Conservation (phyloP, 2,888 invertebrate species). For the Cyrtodaria siliqua region DNA sequence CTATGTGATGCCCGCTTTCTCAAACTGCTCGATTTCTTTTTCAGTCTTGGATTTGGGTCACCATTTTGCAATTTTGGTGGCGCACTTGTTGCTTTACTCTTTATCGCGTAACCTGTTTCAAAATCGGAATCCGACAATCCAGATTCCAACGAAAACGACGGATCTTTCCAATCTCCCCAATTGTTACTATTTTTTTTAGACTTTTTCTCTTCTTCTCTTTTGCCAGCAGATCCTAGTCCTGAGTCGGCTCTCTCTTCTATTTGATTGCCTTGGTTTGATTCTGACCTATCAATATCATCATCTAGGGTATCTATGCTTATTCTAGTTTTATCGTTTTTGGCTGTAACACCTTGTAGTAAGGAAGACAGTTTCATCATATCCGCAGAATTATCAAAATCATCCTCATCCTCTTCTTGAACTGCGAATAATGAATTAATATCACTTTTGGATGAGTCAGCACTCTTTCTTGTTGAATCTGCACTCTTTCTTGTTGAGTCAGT, state of each 20-base stretch:
- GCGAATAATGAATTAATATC: slow-evolving; percentile 21
- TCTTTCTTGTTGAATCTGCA: slow-evolving; percentile 9
- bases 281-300: slow-evolving; percentile 3
- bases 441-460: slow-evolving; percentile 2
- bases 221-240: slow-evolving; percentile 72
- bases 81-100: slow-evolving; percentile 55
- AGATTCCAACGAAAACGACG: slow-evolving; percentile 46
- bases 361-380: slow-evolving; percentile 45
- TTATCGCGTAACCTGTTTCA: slow-evolving; percentile 13
- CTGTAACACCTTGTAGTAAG: slow-evolving; percentile 44
- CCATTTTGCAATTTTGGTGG: slow-evolving; percentile 56
- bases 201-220: slow-evolving; percentile 42
- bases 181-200: not conserved
- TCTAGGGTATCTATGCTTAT: slow-evolving; percentile 24
- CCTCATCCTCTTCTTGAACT: slow-evolving; percentile 41
- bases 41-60: slow-evolving; percentile 24
- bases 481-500: not conserved
- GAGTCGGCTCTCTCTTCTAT: slow-evolving; percentile 59
- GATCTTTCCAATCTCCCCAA: slow-evolving; percentile 39
- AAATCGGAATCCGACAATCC: slow-evolving; percentile 57
- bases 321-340: slow-evolving; percentile 30
- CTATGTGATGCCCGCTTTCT: slow-evolving; percentile 27
- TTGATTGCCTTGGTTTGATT: slow-evolving; percentile 14
- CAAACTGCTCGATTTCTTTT: slow-evolving; percentile 61
- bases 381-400: slow-evolving; percentile 31